Percentiles rank a stretch among this genome's conserved stretches.
Conservation (phyloP, 2,797 vertebrate species). For the Podarcis lilfordi region DNA sequence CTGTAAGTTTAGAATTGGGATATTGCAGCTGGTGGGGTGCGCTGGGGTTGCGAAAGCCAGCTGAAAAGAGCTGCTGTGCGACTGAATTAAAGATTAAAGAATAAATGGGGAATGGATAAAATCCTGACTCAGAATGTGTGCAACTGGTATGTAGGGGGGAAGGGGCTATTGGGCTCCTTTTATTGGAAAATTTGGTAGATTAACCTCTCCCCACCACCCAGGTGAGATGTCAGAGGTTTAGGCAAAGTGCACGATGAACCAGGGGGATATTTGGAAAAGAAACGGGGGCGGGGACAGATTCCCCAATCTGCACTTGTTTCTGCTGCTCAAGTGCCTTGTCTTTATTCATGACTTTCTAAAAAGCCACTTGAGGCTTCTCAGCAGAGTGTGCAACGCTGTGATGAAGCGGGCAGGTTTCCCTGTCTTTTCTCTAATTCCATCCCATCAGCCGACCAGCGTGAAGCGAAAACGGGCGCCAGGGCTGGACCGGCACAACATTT, state of each 20-base stretch:
- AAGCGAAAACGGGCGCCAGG: slow-evolving; percentile 36
- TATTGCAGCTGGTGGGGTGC: background rate
- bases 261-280: slow-evolving; percentile 34
- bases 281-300: background rate
- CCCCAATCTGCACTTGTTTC: slow-evolving; percentile 44
- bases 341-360: slow-evolving; percentile 53
- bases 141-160: slow-evolving; percentile 40
- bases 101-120: slow-evolving; percentile 39
- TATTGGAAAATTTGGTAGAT: slow-evolving; percentile 61
- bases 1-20: slow-evolving; percentile 14
- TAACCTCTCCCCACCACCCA: slow-evolving; percentile 22
- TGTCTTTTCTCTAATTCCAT: slow-evolving; percentile 52
- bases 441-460: slow-evolving; percentile 43
- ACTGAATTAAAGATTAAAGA: slow-evolving; percentile 40
- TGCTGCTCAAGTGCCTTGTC: slow-evolving; percentile 50
- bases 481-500: slow-evolving; percentile 23
- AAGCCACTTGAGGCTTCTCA: slow-evolving; percentile 41
- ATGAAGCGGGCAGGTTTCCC: slow-evolving; percentile 57
- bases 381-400: slow-evolving; percentile 33
- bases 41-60: background rate
- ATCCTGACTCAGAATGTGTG: slow-evolving; percentile 29
- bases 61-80: slow-evolving; percentile 35
- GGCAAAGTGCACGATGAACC: slow-evolving; percentile 41
- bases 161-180: slow-evolving; percentile 42
- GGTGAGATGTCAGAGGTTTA: slow-evolving; percentile 49